phyloP scores from a whole-genome alignment of 2,888 invertebrate species.

The Vanessa cardui region DNA sequence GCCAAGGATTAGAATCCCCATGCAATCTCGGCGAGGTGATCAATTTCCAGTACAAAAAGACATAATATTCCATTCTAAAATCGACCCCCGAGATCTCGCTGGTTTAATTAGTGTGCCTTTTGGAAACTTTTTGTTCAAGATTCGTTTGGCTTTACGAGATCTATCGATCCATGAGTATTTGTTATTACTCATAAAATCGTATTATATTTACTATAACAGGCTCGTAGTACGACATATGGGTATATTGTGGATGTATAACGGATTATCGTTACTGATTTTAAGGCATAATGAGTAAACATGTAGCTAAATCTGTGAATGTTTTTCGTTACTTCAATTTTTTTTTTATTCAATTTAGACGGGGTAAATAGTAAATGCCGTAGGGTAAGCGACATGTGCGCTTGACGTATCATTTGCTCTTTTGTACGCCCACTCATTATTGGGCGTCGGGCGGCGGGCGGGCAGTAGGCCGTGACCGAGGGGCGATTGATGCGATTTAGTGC shows the following conservation, averaged over 20 bases:
- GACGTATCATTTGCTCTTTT: constrained; percentile 76
- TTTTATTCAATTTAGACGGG: constrained; percentile 36
- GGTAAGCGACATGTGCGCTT: constrained; percentile 59
- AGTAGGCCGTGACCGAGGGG: constrained; percentile 38
- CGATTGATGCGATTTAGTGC: constrained; percentile 37
- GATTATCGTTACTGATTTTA: too few relatives aligned
- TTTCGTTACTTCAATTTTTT: constrained; percentile 14
- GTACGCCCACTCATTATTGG: constrained; percentile 64
- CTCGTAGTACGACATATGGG: too few relatives aligned
- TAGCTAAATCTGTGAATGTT: too few relatives aligned
- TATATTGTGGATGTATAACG: too few relatives aligned
- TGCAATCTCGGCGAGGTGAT: constrained; percentile 59
- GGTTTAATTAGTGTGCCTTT: constrained; percentile 44
- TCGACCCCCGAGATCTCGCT: constrained; percentile 47
- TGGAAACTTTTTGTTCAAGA: constrained; percentile 31
- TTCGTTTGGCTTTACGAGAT: constrained; percentile 27
- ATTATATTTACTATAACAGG: too few relatives aligned
- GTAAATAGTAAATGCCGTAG: constrained; percentile 49
- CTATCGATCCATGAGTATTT: background rate
- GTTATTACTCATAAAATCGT: background rate
- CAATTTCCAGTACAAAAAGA: constrained; percentile 69
- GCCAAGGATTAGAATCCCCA: constrained; percentile 63
- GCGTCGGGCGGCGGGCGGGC: constrained; percentile 23
- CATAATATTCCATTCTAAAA: constrained; percentile 68
- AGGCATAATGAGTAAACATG: too few relatives aligned